phyloP scores from a whole-genome alignment of 2,113 vertebrate genomes.

The Burhinus bistriatus region DNA sequence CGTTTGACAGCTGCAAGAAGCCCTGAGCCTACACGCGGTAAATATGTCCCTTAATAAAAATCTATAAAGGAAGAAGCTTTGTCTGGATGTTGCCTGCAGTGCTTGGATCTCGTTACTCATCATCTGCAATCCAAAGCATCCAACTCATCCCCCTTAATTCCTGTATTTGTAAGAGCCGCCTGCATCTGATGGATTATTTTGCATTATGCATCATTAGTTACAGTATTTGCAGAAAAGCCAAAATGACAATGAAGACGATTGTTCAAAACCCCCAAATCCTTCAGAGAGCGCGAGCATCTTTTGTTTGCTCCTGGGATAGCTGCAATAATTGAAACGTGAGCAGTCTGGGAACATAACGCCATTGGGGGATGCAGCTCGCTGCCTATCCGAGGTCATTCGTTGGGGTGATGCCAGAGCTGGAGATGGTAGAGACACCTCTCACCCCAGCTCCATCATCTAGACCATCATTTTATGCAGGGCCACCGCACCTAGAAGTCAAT shows the following conservation, averaged over 20 bases:
- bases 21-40: background rate
- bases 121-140: background rate
- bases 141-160: background rate
- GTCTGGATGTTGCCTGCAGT: background rate
- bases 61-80: background rate
- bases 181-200: background rate
- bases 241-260: background rate
- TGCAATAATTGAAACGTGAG: background rate
- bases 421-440: background rate
- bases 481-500: background rate
- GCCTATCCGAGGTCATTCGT: background rate
- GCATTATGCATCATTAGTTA: background rate
- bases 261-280: background rate
- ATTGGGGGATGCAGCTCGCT: fast-evolving
- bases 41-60: background rate
- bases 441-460: fast-evolving
- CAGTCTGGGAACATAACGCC: fast-evolving
- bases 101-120: background rate
- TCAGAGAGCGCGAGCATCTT: background rate
- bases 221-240: background rate
- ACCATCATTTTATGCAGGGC: background rate
- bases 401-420: background rate
- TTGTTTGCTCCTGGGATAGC: background rate
- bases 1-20: background rate
- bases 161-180: background rate